Evolutionary conservation across 2,797 vertebrate species (phyloP), one percentile per base, ranked within the genome.

Genomic region (Rhabdophis nuchalis): DNA sequence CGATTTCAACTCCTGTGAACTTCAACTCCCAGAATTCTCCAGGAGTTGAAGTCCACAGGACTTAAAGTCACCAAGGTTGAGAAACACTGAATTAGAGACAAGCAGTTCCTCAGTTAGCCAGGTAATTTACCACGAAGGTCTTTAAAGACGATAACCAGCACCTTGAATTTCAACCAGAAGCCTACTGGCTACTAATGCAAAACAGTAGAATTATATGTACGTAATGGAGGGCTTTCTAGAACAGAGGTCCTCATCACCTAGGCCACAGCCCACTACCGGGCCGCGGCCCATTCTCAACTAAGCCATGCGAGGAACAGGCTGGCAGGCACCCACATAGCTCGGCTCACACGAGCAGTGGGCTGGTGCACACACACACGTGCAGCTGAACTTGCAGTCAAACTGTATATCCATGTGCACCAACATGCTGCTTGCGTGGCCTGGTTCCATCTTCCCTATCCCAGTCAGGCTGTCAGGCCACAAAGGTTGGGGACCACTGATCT

Each of bases 211-310:
- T 46, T 82, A 46, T 41, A 82, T 11, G 18, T 23, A 46, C 20
- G 0, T 46, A 82, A 12, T 41, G 20, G 20, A 82, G 72, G 20
- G 1, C 36, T 82, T 46, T 46, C 36, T 77, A 77, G 32, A 41
- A 3, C 16, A 64, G n/a, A 32, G n/a, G 14, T 32, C 14, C 27
- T 16, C 16, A 36, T 18, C 27, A 16, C 14, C 14, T 7, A 72
- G 64, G 7, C 16, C n/a, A 0, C 0, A 5, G 13, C 29, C 61
- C 29, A 32, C n/a, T 68, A 68, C 6, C 6, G 0, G n/a, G 0
- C 5, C 5, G 14, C 8, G 2, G n/a, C 64, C 64, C 32, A 68
- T 68, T 68, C 4, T 29, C 60, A 61, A 61, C 11, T 5, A 4
- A 27, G 11, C 60, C 4, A 4, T 61, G 6, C 0, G 7, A 72